Base-by-base conservation (phyloP, 1,140 invertebrate species). In the Trypoxylus dichotomus region DNA sequence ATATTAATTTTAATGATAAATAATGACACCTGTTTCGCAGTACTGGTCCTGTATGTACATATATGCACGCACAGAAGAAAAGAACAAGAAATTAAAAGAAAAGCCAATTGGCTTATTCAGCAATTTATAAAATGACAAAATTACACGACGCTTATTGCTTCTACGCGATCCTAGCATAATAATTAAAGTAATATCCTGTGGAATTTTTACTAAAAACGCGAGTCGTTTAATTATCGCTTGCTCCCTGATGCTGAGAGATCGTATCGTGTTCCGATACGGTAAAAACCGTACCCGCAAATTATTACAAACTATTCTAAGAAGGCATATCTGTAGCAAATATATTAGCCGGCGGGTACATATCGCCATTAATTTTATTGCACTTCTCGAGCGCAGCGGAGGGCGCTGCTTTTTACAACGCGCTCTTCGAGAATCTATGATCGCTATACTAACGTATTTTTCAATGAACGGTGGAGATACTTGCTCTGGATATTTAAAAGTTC, bases 111-210 rank as follows among this genome's bases (percentile, higher is more conserved):
- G 19, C 19, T 54, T 19, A 54, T 54, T 54, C 47, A 19, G 47
- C 47, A 54, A 54, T 54, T 54, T 54, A 54, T 54, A 54, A 54
- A 54, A 54, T 54, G 47, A 54, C 47, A 54, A 54, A 54, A 54
- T 54, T 54, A 19, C 47, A 54, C 47, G 15, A n/a, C 47, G 47
- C 19, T 54, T 54, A 54, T 54, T 54, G 47, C 47, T 54, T n/a
- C 19, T 54, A 54, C 47, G 47, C 47, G 47, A 54, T 54, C 47
- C 47, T 5, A 54, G 47, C 13, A n/a, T 54, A 19, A 54, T 54
- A 54, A 54, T 54, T 54, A 54, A 54, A 54, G 47, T 54, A 54
- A 54, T 54, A 54, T 54, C 47, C 47, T 54, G 47, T 19, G 13
- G 15, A 15, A 54, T 54, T 54, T 54, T 54, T 54, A 54, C 47